Evolutionary conservation across 1,140 invertebrate species (phyloP).

Genomic region (Melanaphis sacchari): DNA sequence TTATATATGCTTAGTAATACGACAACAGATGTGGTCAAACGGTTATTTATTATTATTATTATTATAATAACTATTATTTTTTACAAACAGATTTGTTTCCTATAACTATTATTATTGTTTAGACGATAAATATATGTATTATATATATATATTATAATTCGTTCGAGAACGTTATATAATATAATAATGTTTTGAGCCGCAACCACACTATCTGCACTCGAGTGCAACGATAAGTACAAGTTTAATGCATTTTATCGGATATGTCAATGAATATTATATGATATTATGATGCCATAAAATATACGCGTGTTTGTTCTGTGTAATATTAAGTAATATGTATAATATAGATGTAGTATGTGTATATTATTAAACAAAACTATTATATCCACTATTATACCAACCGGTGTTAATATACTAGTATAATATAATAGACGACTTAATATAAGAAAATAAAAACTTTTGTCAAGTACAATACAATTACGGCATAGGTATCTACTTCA

Average conservation of each 20-base stretch:
- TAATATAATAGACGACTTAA: background rate
- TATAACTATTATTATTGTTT: background rate
- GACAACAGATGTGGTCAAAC: constrained; percentile 32
- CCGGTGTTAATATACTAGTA: background rate
- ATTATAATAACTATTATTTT: background rate
- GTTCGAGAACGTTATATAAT: background rate
- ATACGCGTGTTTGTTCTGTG: background rate
- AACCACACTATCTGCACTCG: background rate
- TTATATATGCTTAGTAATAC: background rate
- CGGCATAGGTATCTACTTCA: no score
- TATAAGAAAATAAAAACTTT: background rate
- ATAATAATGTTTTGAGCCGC: background rate
- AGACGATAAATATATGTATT: background rate
- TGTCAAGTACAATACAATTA: background rate
- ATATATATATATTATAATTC: background rate
- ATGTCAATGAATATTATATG: background rate
- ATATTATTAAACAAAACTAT: background rate
- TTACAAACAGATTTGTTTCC: constrained; percentile 11
- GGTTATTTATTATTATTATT: constrained; percentile 23
- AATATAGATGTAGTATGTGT: background rate
- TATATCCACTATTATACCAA: background rate
- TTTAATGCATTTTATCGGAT: background rate
- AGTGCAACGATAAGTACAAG: background rate
- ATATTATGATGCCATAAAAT: background rate
- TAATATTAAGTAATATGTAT: background rate